Conservation (phyloP, 2,888 invertebrate species). For the Stomorhina lunata region DNA sequence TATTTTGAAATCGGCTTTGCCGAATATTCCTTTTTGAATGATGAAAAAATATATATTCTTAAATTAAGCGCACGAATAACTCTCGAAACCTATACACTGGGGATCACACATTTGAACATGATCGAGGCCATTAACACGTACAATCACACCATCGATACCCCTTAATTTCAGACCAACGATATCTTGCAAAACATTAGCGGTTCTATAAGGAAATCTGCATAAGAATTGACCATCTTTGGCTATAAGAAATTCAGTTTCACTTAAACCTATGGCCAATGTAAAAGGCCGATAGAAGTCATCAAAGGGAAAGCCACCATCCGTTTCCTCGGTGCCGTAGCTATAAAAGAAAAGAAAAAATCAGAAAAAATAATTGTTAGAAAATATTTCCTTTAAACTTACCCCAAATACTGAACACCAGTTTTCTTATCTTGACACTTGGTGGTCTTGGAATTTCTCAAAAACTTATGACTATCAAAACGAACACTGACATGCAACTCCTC, state of each 20-base stretch:
- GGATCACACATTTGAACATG: slow-evolving; percentile 26
- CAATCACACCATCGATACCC: slow-evolving; percentile 4
- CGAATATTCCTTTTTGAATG: too few species aligned
- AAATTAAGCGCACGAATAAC: neutral
- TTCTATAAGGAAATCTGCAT: neutral
- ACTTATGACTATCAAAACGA: slow-evolving; percentile 8
- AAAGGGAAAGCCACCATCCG: slow-evolving; percentile 18
- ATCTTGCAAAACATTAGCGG: neutral
- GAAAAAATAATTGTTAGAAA: neutral
- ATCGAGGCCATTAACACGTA: slow-evolving; percentile 2
- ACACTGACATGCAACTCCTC: slow-evolving; percentile 36
- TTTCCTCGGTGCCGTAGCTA: slow-evolving; percentile 25
- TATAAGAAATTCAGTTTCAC: slow-evolving; percentile 9
- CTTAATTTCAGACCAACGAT: slow-evolving; percentile 33
- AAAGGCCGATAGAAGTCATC: slow-evolving; percentile 22
- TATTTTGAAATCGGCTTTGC: too few species aligned
- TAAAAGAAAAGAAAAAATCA: neutral
- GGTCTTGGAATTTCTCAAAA: slow-evolving; percentile 34
- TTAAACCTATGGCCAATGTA: slow-evolving; percentile 40
- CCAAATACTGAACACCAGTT: neutral
- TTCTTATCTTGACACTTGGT: neutral
- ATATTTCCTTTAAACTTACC: neutral
- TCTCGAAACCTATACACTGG: slow-evolving; percentile 23
- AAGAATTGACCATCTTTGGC: slow-evolving; percentile 38
- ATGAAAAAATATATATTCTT: neutral